Evolutionary conservation across 2,888 invertebrate genomes (phyloP).

Genomic region (Scaptomyza caliginosa): DNA sequence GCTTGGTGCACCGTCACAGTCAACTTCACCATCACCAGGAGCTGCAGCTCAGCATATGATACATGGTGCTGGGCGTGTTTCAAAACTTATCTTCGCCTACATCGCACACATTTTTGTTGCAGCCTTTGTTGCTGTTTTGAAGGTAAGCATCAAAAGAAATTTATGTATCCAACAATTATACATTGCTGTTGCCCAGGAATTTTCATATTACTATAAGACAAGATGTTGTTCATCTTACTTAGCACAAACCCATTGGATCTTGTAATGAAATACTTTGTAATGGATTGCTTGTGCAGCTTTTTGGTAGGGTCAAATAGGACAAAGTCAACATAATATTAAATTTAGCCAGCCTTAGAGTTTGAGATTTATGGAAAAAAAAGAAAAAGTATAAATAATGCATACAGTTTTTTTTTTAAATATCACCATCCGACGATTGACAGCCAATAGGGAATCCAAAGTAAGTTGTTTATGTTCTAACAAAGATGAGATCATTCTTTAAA

Average conservation of each 20-base stretch:
- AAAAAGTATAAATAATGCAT: no score
- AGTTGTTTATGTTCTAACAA: conserved; percentile 24
- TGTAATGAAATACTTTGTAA: conserved; percentile 8
- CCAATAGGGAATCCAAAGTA: conserved; percentile 63
- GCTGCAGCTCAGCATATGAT: conserved; percentile 54
- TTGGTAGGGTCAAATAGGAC: no score
- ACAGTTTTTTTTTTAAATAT: no score
- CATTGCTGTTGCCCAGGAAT: conserved; percentile 16
- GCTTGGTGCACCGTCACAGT: conserved; percentile 18
- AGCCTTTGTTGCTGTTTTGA: conserved; percentile 26
- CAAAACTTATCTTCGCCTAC: conserved; percentile 77
- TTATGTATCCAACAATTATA: conserved; percentile 35
- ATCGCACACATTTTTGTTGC: conserved; percentile 53
- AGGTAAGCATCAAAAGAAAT: conserved; percentile 62
- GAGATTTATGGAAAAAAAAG: no score
- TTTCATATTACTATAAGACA: background rate
- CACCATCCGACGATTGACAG: no score
- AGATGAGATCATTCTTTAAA: conserved; percentile 76
- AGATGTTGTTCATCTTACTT: background rate
- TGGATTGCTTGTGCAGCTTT: no score
- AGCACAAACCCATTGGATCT: conserved; percentile 27
- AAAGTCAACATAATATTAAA: no score
- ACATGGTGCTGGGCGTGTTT: conserved; percentile 55
- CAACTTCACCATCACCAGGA: conserved; percentile 19
- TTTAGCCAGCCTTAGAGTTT: no score